Percentiles rank a stretch among this genome's conserved stretches.
These are phyloP conservation scores for Oophaga pumilio DNA, from an alignment of 2,113 vertebrate genomes.

Conservation along the genomic window DNA sequence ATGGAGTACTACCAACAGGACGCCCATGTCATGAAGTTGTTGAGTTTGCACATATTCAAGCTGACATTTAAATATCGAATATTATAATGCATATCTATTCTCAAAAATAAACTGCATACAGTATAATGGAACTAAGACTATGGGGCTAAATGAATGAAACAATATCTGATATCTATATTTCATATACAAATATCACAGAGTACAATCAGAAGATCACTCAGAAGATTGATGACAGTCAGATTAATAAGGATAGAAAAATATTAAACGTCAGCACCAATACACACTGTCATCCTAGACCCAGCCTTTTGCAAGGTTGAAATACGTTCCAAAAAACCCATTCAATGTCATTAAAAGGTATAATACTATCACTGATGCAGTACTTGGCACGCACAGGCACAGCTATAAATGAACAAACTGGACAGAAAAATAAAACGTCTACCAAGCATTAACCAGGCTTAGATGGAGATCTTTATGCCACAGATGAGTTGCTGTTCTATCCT, in stretches of 20 bases:
- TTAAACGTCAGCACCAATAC: neutral
- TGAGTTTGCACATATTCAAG: neutral
- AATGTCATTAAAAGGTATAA: conserved; percentile 25
- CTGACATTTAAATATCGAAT: neutral
- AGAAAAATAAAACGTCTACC: conserved; percentile 11
- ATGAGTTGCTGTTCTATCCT: neutral
- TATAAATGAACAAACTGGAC: conserved; percentile 20
- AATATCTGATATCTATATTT: neutral
- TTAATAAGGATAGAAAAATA: neutral
- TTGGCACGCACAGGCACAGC: neutral
- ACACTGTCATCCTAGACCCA: neutral
- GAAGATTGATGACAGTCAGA: neutral
- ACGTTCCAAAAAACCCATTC: conserved; percentile 9
- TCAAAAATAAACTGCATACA: neutral
- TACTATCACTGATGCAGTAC: conserved; percentile 18
- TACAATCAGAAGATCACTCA: neutral
- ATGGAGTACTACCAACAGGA: no score
- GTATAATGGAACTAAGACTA: neutral
- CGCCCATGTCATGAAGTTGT: neutral
- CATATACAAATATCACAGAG: neutral
- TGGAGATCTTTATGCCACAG: conserved; percentile 20
- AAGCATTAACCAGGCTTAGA: neutral
- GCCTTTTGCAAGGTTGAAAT: neutral
- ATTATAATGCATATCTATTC: neutral
- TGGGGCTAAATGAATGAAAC: neutral